Conservation (phyloP, 2,888 invertebrate species). For the Agonopterix alstromeriana region DNA sequence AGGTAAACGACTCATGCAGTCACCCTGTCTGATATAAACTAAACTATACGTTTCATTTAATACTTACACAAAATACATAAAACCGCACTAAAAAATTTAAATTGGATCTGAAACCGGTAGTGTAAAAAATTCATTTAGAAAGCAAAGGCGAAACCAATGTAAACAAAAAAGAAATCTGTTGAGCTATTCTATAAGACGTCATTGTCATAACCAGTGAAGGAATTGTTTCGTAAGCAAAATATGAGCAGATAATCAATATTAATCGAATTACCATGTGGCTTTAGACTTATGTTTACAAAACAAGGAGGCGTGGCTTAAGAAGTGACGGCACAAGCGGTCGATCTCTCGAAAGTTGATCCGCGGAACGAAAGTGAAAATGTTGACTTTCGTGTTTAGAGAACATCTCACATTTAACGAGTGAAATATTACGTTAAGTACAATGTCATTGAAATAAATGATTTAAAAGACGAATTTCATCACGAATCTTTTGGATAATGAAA, state of each 20-base stretch:
- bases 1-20: conserved; percentile 59
- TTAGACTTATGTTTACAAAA: conserved; percentile 36
- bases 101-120: conserved; percentile 17
- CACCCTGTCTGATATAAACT: conserved; percentile 32
- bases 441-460: conserved; percentile 37
- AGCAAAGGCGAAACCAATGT: conserved; percentile 14
- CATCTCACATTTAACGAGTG: conserved; percentile 20
- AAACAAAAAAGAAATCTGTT: conserved; percentile 9
- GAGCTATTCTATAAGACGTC: neutral
- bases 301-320: conserved; percentile 33
- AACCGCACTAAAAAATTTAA: conserved; percentile 11
- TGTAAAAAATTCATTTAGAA: conserved; percentile 14
- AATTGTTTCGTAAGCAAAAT: conserved; percentile 20
- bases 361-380: conserved; percentile 62
- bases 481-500: neutral
- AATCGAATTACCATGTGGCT: conserved; percentile 1
- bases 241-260: conserved; percentile 12
- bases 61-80: neutral
- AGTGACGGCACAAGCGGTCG: conserved; percentile 22
- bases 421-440: conserved; percentile 11
- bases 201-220: neutral
- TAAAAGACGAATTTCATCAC: conserved; percentile 4
- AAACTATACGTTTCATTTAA: conserved; percentile 1
- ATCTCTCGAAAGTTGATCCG: conserved; percentile 50
- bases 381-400: conserved; percentile 36